Evolutionary conservation across 2,888 invertebrate genomes (phyloP).

Genomic region (Iphiclides podalirius): DNA sequence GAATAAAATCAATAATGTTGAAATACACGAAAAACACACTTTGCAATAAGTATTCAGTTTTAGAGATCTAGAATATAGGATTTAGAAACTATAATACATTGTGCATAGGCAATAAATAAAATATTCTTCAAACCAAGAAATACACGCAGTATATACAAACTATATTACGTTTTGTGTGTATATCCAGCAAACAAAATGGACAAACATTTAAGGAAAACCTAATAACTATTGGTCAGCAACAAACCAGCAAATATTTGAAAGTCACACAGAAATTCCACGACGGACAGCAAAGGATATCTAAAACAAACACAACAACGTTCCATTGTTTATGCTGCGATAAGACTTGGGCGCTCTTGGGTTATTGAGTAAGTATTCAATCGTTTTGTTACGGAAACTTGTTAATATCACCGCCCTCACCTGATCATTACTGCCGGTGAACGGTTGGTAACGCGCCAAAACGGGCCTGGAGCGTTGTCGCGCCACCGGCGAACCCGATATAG

Average conservation of each 20-base stretch:
- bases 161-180: no score
- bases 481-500: slow-evolving; percentile 63
- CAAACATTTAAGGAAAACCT: slow-evolving; percentile 8
- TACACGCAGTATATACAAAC: no score
- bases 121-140: no score
- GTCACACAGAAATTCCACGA: slow-evolving; percentile 11
- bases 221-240: slow-evolving; percentile 7
- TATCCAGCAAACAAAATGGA: no score
- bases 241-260: slow-evolving; percentile 12
- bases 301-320: slow-evolving; percentile 13
- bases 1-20: no score
- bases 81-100: no score
- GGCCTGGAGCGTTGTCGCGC: slow-evolving; percentile 65
- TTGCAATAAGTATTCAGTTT: no score
- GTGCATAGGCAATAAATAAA: no score
- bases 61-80: no score
- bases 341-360: slow-evolving; percentile 21
- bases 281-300: slow-evolving; percentile 11
- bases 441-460: slow-evolving; percentile 67
- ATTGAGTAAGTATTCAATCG: not conserved
- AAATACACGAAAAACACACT: no score
- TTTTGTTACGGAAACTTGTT: not conserved
- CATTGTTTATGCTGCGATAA: slow-evolving; percentile 25
- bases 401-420: slow-evolving; percentile 48
- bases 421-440: slow-evolving; percentile 45